phyloP scores from a whole-genome alignment of 2,113 vertebrate species.

The Dipodomys stephensi region DNA sequence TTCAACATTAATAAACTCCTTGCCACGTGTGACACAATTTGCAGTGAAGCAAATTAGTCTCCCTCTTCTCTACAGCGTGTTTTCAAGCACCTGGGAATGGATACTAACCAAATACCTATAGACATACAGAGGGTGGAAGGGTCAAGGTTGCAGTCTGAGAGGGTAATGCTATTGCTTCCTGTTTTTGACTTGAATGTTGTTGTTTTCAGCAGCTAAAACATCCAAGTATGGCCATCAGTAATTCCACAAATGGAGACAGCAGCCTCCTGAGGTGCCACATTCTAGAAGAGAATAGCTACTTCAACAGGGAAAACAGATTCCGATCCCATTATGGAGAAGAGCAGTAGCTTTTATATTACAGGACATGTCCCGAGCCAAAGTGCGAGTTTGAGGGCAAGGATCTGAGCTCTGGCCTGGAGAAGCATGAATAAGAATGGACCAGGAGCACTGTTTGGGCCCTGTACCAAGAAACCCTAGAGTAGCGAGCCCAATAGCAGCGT shows the following conservation, averaged over 20 bases:
- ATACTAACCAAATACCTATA: not conserved
- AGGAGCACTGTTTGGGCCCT: not conserved
- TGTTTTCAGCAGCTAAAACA: not conserved
- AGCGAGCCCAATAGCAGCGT: not conserved
- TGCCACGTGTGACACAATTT: not conserved
- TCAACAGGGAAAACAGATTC: not conserved
- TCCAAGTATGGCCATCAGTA: not conserved
- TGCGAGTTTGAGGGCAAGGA: not conserved
- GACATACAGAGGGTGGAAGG: no score
- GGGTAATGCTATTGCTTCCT: accelerated
- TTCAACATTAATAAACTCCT: conserved; percentile 35
- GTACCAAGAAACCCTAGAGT: not conserved
- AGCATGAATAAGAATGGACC: not conserved
- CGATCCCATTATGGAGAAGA: not conserved
- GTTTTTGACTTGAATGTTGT: not conserved
- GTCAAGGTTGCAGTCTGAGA: not conserved
- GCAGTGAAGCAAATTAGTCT: not conserved
- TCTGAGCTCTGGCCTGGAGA: not conserved
- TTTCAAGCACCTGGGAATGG: not conserved
- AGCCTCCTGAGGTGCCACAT: not conserved
- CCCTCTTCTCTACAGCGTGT: not conserved
- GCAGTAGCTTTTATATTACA: not conserved
- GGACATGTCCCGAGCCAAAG: not conserved
- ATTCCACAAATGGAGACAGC: not conserved
- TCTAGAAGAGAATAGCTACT: not conserved